Evolutionary conservation across 2,797 vertebrate species (phyloP), one percentile per base, ranked within the genome.

Genomic region (Chiloscyllium punctatum): DNA sequence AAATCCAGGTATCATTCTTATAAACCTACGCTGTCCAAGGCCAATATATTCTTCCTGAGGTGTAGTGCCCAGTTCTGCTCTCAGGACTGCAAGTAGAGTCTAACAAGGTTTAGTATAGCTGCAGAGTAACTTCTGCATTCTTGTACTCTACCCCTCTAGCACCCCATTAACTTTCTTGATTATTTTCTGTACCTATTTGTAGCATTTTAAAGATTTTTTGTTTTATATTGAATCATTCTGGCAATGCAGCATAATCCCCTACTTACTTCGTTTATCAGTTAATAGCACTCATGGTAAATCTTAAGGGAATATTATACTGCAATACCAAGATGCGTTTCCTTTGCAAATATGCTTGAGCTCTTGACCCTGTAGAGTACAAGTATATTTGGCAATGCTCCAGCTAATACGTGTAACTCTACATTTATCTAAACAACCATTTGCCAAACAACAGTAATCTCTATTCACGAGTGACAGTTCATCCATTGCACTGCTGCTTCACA

Each of bases 381-480:
- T 92, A 4, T 42, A 69, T 9, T 92, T 69, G 90, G 62, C 90
- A 69, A 13, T 25, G n/a, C 2, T 69, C n/a, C 62, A 69, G 1
- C 3, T 42, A 13, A 42, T 33, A 92, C 66, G 4, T 16, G n/a
- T 11, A 92, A 92, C 37, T 13, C 18, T 11, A 27, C 62, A 69
- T 92, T 92, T 68, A 42, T 13, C 62, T 37, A 66, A 48, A 91
- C n/a, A 66, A 18, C 90, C n/a, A 42, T 68, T 69, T 92, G n/a
- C 90, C 62, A 92, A 92, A 69, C n/a, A 92, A 69, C n/a, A 21
- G 30, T 69, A 92, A 68, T 68, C 2, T 69, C 33, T 92, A 92
- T 69, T 92, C 37, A 92, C 62, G 69, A 69, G 66, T 42, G 18
- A 92, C 90, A 92, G 90, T 68, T 68, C 42, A 92, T 69, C 69